Percentiles rank a stretch among this genome's conserved stretches.
These are phyloP conservation scores for Zelostemma sp. DNA, from an alignment of 1,140 invertebrate species.

Conservation along the genomic window DNA sequence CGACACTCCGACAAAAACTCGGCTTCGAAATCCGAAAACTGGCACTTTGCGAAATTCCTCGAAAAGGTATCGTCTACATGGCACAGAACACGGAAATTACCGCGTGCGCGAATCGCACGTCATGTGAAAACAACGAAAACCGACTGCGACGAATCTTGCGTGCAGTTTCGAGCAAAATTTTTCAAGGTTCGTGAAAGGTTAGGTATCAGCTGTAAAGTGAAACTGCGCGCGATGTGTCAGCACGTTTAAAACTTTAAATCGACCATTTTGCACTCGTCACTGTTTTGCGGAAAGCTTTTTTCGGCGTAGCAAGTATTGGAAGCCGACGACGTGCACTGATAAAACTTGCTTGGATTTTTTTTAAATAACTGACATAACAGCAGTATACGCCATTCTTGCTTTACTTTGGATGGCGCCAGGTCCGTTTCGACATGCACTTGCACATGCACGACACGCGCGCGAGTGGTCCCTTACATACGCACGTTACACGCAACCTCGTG, in stretches of 20 bases:
- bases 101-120: neutral
- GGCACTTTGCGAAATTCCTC: neutral
- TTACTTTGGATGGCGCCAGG: neutral
- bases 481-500: too few species aligned
- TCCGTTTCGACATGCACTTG: neutral
- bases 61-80: neutral
- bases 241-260: conserved; percentile 6
- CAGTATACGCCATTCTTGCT: conserved; percentile 54
- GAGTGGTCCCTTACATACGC: too few species aligned
- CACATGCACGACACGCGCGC: neutral
- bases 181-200: neutral
- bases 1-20: neutral
- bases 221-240: neutral
- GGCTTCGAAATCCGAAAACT: neutral
- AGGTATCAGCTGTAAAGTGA: neutral
- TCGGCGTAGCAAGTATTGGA: neutral
- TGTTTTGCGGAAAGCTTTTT: neutral
- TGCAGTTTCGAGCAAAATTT: neutral
- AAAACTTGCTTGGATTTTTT: conserved; percentile 27
- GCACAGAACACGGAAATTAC: neutral
- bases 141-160: neutral
- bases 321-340: neutral
- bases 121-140: neutral
- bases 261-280: neutral
- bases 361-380: conserved; percentile 54